Base-by-base conservation (phyloP, 2,797 vertebrate genomes). In the Mormyrus hasselquistii region DNA sequence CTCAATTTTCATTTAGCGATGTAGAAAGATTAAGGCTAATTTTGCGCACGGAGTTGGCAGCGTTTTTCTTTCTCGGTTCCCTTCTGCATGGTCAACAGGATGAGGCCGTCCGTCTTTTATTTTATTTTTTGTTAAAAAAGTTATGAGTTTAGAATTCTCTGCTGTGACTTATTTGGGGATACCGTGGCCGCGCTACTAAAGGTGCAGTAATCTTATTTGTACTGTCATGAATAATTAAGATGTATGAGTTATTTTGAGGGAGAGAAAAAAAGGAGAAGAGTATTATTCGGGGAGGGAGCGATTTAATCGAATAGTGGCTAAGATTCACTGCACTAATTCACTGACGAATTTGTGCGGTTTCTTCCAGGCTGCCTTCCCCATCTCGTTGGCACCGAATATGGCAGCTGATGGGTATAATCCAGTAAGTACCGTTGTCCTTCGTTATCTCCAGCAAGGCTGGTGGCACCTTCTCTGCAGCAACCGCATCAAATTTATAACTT, bases 391-490 rank as follows among this genome's bases (percentile, higher is more conserved):
- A 12, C 91, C 94, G 52, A 93, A 94, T 22, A 97, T 98, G 97
- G 96, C 97, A 93, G 93, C 96, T 2, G 97, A 98, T 92, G 95
- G 96, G 90, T 98, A 95, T 88, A 90, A 94, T 92, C 95, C 96
- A 0, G 98, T 99, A 94, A 98, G 97, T 97, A 94, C 65, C 3
- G 22, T 41, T 47, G 41, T 47, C 57, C 12, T 55, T 4, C 14
- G n/a, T 47, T 87, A 25, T 14, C 1, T 25, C 22, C 49, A 38
- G 16, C 34, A 9, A 44, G 34, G 2, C 7, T n/a, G 14, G 22
- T 16, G 25, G 14, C 25, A 55, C 19, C 47, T 25, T 41, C 59
- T 25, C n/a, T 29, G 2, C 6, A 65, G 59, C 22, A 65, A 29
- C 19, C 10, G 16, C 76, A n/a, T 47, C 19, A 9, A 22, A 7